Percentiles rank a stretch among this genome's conserved stretches.
Evolutionary conservation across 2,113 vertebrate genomes (phyloP).

Genomic region (Nyctereutes procyonoides): DNA sequence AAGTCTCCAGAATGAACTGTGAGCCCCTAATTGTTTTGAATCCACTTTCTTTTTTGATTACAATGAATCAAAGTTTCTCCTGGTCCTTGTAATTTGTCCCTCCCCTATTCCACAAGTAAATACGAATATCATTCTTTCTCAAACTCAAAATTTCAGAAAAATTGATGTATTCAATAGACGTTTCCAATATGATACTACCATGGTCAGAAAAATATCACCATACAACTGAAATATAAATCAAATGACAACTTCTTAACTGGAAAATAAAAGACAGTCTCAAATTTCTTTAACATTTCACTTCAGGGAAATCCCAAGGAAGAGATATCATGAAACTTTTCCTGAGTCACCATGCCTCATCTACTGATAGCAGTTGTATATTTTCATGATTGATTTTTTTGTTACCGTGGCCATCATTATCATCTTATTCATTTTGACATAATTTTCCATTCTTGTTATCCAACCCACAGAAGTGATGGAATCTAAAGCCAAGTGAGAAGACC

Average conservation of each 20-base stretch:
- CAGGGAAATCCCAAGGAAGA: background rate
- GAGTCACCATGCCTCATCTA: rapidly evolving
- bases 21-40: background rate
- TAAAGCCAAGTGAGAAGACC: background rate
- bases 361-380: background rate
- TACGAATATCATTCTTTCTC: background rate
- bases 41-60: conserved; percentile 41
- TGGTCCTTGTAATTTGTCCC: background rate
- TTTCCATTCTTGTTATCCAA: background rate
- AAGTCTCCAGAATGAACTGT: background rate
- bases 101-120: background rate
- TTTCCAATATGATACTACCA: background rate
- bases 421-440: background rate
- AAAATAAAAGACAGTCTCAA: background rate
- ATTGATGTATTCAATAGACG: background rate
- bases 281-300: background rate
- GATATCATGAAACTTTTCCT: rapidly evolving
- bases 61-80: background rate
- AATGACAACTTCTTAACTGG: background rate
- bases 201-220: background rate
- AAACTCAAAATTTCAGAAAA: background rate
- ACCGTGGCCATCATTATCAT: background rate
- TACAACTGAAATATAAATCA: background rate
- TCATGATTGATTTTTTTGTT: background rate
- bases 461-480: background rate